Evolutionary conservation across 2,797 vertebrate species (phyloP), one percentile per base, ranked within the genome.

Genomic region (Syngnathus acus): DNA sequence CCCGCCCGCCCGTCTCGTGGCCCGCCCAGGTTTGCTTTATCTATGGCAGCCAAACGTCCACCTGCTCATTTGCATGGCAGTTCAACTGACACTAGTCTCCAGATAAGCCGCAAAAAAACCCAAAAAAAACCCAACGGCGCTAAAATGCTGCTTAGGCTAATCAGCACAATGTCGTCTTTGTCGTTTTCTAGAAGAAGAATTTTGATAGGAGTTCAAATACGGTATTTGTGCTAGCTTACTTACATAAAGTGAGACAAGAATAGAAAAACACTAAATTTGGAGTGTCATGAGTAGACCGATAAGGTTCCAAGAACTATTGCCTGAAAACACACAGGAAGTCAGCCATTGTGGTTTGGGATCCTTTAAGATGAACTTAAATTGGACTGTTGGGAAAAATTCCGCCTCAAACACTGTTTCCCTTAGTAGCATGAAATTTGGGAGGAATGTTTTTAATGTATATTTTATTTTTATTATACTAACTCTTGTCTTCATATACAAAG

Each of bases 51-150:
- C 70, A 82, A 81, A 82, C 39, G 32, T 70, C 48, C 72, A 81
- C 81, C 72, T 77, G 79, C 71, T 66, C 26, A 85, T 88, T 88
- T 89, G 77, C 82, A 86, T 88, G 82, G 81, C 84, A 80, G 86
- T 85, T 88, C 16, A 74, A 70, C 82, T 38, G 62, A 78, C 23
- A 16, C 21, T 10, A 37, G 63, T 50, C 11, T 38, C 4, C 16
- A 45, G 60, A 62, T 62, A 62, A 42, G 59, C 39, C 11, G 60
- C 45, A 42, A 40, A 60, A 60, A 60, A n/a, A 21, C 42, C 42
- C 4, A 10, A n/a, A 21, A 61, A 42, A 1, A 10, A 42, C 4
- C 5, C 9, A 10, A n/a, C 10, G 10, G 39, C 39, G 40, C 10
- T 62, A 43, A 62, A 62, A 62, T 43, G n/a, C 40, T 7, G 11